Evolutionary conservation across 2,113 vertebrate species (phyloP).

Genomic region (Brachypteracias leptosomus): DNA sequence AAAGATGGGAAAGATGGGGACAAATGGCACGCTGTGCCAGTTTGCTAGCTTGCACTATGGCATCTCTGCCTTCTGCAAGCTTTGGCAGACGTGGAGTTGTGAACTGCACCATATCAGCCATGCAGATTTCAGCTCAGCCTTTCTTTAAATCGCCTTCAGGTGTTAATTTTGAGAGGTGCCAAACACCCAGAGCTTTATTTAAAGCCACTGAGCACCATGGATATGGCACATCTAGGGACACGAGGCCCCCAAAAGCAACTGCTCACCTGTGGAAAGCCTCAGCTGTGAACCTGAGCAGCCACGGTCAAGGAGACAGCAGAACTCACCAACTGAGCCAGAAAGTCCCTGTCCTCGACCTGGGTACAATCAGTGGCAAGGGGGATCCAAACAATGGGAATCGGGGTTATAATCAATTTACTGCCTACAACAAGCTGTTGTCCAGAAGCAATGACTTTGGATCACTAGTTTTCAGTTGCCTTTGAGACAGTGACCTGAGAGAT

Average conservation of each 20-base stretch:
- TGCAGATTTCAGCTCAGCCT: not conserved
- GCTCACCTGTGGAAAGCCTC: too few relatives aligned
- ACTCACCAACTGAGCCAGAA: too few relatives aligned
- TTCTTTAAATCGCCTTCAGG: not conserved
- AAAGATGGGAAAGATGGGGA: not conserved
- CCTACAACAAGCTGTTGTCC: not conserved
- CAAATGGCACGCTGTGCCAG: fast-evolving
- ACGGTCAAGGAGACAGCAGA: too few relatives aligned
- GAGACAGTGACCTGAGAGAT: not conserved
- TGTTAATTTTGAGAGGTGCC: too few relatives aligned
- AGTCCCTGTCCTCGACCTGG: not conserved
- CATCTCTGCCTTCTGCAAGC: not conserved
- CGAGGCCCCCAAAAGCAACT: too few relatives aligned
- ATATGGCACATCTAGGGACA: too few relatives aligned
- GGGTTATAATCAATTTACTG: not conserved
- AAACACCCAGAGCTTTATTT: too few relatives aligned
- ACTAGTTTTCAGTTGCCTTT: not conserved
- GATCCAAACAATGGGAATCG: not conserved
- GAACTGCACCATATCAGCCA: not conserved
- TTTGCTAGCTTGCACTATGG: not conserved
- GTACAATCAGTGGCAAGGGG: not conserved
- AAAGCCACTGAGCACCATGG: too few relatives aligned
- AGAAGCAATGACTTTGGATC: not conserved
- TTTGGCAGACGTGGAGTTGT: not conserved
- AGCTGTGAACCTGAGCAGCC: too few relatives aligned